phyloP scores from a whole-genome alignment of 2,888 invertebrate genomes.

The Alitta virens region DNA sequence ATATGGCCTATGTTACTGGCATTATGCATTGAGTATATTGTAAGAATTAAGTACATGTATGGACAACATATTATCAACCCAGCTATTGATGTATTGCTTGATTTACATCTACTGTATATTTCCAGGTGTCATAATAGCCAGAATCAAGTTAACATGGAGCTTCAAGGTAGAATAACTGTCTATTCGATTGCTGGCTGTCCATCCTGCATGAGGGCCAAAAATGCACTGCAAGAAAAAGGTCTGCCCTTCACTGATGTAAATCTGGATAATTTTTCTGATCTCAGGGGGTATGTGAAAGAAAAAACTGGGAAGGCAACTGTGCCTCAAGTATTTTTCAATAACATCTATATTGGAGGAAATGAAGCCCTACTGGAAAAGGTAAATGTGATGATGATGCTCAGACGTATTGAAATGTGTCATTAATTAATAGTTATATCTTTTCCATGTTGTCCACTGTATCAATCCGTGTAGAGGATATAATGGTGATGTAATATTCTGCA shows the following conservation, averaged over 20 bases:
- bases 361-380: constrained; percentile 52
- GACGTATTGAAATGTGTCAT: no score
- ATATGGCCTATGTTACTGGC: no score
- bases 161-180: constrained; percentile 50
- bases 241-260: constrained; percentile 55
- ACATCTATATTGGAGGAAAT: constrained; percentile 53
- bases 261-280: constrained; percentile 51
- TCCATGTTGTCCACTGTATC: no score
- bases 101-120: no score
- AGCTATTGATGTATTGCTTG: no score
- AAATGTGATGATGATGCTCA: neutral
- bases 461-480: no score
- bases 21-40: no score
- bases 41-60: no score
- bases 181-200: constrained; percentile 55
- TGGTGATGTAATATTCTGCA: no score
- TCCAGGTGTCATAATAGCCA: no score
- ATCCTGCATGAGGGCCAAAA: constrained; percentile 53
- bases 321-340: constrained; percentile 58
- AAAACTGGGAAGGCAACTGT: constrained; percentile 48
- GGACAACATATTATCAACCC: no score
- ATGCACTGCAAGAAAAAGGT: constrained; percentile 37
- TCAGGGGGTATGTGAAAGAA: constrained; percentile 41
- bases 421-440: no score
- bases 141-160: constrained; percentile 29